Conservation (phyloP, 2,888 invertebrate genomes). For the Cephalotes varians region DNA sequence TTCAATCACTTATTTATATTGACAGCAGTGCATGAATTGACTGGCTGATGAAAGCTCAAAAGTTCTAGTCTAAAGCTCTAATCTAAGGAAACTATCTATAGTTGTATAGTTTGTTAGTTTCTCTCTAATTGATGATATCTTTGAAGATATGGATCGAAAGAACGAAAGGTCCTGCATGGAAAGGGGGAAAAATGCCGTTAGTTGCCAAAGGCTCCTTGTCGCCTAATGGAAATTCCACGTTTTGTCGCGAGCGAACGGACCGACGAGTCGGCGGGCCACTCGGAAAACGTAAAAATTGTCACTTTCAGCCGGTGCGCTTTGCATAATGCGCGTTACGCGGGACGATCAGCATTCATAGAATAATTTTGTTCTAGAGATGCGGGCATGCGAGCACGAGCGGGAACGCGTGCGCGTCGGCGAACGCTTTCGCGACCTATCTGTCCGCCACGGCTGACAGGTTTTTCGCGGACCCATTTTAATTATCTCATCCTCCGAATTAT, state of each 20-base stretch:
- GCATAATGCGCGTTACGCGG: slow-evolving; percentile 79
- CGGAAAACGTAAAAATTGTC: slow-evolving; percentile 79
- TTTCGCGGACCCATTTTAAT: slow-evolving; percentile 79
- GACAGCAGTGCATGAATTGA: neutral
- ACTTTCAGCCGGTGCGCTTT: slow-evolving; percentile 77
- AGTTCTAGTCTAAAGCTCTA: neutral
- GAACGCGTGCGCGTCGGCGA: slow-evolving; percentile 29
- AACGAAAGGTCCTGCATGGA: slow-evolving; percentile 33
- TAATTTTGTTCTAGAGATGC: slow-evolving; percentile 80
- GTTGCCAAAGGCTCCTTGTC: slow-evolving; percentile 68
- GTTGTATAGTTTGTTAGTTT: slow-evolving; percentile 34
- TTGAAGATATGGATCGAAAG: slow-evolving; percentile 35
- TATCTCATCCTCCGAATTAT: slow-evolving; percentile 79
- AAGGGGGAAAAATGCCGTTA: slow-evolving; percentile 62
- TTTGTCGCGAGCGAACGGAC: slow-evolving; percentile 68
- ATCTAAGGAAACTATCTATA: neutral
- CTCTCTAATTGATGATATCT: slow-evolving; percentile 30
- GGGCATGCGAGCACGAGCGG: slow-evolving; percentile 44
- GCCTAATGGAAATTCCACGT: slow-evolving; percentile 83
- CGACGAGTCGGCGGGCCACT: slow-evolving; percentile 60
- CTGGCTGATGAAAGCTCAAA: neutral
- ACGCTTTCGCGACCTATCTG: slow-evolving; percentile 76
- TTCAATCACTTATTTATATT: neutral
- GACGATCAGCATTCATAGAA: slow-evolving; percentile 83
- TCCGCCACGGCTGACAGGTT: slow-evolving; percentile 79